Conservation (phyloP, 1,140 invertebrate species). For the Aphelenchoides fujianensis region DNA sequence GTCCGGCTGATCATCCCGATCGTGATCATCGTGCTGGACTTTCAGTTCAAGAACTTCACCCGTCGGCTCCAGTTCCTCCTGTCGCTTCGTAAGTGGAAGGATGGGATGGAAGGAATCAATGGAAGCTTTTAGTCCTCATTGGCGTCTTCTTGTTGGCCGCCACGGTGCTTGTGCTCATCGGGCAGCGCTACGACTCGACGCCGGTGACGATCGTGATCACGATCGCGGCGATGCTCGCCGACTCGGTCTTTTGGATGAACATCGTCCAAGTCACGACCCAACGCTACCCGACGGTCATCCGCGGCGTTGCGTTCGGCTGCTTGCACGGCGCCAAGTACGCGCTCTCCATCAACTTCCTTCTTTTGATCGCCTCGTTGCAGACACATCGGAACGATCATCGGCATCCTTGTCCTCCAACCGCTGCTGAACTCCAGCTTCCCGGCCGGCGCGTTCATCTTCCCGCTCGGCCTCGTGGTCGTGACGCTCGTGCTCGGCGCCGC, state of each 20-base stretch:
- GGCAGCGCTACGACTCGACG: conserved; percentile 21
- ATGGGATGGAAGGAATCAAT: not conserved
- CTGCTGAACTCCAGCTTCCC: conserved; percentile 42
- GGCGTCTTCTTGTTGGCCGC: conserved; percentile 45
- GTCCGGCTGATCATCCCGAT: conserved; percentile 51
- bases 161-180: conserved; percentile 38
- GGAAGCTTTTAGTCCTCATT: conserved; percentile 41
- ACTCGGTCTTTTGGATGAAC: conserved; percentile 58
- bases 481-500: conserved; percentile 52
- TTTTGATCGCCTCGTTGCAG: conserved; percentile 32
- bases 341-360: not conserved
- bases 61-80: conserved; percentile 52
- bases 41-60: conserved; percentile 47
- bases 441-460: conserved; percentile 49
- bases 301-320: conserved; percentile 56
- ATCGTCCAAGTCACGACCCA: conserved; percentile 51
- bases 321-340: conserved; percentile 50
- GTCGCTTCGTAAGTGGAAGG: conserved; percentile 33
- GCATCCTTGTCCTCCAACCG: conserved; percentile 49
- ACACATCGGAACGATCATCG: conserved; percentile 52
- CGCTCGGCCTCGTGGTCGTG: conserved; percentile 47
- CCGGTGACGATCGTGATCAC: conserved; percentile 44
- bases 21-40: conserved; percentile 51
- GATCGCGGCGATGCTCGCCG: conserved; percentile 55
- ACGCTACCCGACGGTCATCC: conserved; percentile 55